phyloP scores from a whole-genome alignment of 2,797 vertebrate genomes.

The Mormyrops attenuatus region DNA sequence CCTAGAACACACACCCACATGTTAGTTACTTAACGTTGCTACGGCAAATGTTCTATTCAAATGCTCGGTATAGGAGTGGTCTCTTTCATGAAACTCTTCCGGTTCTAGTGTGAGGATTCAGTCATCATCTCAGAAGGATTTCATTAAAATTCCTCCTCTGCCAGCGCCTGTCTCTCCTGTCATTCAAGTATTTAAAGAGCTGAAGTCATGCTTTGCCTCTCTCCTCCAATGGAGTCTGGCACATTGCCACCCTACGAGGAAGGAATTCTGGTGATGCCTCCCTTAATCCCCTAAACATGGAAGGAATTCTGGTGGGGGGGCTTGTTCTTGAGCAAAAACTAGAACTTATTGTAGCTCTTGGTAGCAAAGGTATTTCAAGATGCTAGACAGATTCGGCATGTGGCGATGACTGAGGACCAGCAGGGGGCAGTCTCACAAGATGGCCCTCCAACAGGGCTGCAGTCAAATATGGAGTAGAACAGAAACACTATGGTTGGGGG shows the following conservation, averaged over 20 bases:
- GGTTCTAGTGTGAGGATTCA: neutral
- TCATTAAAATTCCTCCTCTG: neutral
- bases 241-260: constrained; percentile 57
- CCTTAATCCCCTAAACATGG: constrained; percentile 59
- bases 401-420: neutral
- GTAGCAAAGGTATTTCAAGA: neutral
- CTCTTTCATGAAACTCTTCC: neutral
- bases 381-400: neutral
- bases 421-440: neutral
- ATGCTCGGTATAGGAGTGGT: neutral
- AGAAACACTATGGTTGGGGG: neutral
- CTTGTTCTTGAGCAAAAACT: constrained; percentile 42
- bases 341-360: neutral
- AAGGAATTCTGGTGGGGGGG: constrained; percentile 43
- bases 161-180: constrained; percentile 35
- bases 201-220: constrained; percentile 33
- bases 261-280: constrained; percentile 46
- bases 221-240: constrained; percentile 43
- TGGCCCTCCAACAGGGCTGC: neutral
- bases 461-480: neutral
- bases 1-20: neutral
- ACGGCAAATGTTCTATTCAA: neutral
- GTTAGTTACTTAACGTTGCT: neutral
- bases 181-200: constrained; percentile 35
- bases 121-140: neutral